These are phyloP conservation scores for Aurelia coerulea DNA, from an alignment of 30 jellyfish, hydroid and myxozoan species.

Conservation along the genomic window DNA sequence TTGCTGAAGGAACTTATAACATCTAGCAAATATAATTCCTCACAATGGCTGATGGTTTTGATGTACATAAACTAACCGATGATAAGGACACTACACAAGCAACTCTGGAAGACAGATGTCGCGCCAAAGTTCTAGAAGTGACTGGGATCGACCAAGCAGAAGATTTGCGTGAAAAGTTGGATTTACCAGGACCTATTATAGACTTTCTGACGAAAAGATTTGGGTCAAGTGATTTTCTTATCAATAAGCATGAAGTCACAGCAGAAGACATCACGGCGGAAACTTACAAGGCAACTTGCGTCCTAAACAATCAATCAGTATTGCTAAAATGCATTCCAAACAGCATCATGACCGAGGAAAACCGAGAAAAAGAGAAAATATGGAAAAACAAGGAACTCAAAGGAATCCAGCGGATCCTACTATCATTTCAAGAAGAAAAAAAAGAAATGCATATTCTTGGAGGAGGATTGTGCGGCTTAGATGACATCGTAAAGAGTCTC, in stretches of 20 bases:
- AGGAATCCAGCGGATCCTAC: constrained; percentile 53
- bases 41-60: constrained; percentile 59
- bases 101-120: constrained; percentile 55
- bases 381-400: constrained; percentile 45
- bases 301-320: constrained; percentile 34
- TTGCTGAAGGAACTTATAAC: no score
- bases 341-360: constrained; percentile 38
- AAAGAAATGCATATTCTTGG: constrained; percentile 45
- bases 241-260: constrained; percentile 70
- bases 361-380: constrained; percentile 6
- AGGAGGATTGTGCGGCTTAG: constrained; percentile 15
- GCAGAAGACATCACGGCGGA: constrained; percentile 71
- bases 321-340: constrained; percentile 49
- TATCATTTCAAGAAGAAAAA: constrained; percentile 55
- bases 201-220: constrained; percentile 65
- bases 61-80: constrained; percentile 52
- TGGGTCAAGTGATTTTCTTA: constrained; percentile 65
- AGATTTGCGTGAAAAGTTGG: constrained; percentile 42
- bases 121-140: constrained; percentile 56
- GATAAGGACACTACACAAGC: constrained; percentile 27
- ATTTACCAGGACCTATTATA: constrained; percentile 55
- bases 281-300: constrained; percentile 67
- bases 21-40: not conserved
- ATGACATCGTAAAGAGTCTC: constrained; percentile 3
- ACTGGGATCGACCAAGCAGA: constrained; percentile 64